phyloP scores from a whole-genome alignment of 2,797 vertebrate genomes.

The Eurystomus glaucurus region DNA sequence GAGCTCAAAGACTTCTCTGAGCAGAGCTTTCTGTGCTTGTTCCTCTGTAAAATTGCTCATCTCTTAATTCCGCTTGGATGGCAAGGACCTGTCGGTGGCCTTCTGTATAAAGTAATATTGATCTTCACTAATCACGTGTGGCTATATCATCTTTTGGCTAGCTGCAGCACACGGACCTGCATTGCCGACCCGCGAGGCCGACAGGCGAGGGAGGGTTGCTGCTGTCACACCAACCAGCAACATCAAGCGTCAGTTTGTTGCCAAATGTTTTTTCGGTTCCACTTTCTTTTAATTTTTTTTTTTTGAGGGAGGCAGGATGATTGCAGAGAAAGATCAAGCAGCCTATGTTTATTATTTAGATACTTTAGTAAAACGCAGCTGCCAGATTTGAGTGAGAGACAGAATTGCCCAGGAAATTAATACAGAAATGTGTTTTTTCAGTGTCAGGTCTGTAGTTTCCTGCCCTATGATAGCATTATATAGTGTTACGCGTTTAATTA shows the following conservation, averaged over 20 bases:
- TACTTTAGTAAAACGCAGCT: not conserved
- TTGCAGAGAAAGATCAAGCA: not conserved
- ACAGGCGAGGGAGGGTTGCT: not conserved
- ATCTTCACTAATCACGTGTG: not conserved
- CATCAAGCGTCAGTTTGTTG: not conserved
- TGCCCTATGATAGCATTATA: not conserved
- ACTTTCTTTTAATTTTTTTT: too few species aligned
- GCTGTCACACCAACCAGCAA: not conserved
- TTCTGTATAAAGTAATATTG: not conserved
- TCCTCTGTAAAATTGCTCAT: not conserved
- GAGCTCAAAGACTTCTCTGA: not conserved
- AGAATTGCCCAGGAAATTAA: slow-evolving; percentile 11
- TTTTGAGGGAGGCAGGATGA: not conserved
- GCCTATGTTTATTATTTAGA: not conserved
- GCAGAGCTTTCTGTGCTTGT: not conserved
- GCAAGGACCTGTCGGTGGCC: not conserved
- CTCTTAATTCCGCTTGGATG: not conserved
- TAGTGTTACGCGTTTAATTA: not conserved
- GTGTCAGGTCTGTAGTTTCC: not conserved
- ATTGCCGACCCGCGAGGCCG: not conserved
- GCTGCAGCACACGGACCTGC: not conserved
- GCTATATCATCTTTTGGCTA: not conserved
- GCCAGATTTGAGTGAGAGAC: not conserved
- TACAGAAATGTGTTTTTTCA: not conserved
- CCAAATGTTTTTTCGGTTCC: not conserved